Conservation (phyloP, 2,797 vertebrate species). For the Pangasius macronema region DNA sequence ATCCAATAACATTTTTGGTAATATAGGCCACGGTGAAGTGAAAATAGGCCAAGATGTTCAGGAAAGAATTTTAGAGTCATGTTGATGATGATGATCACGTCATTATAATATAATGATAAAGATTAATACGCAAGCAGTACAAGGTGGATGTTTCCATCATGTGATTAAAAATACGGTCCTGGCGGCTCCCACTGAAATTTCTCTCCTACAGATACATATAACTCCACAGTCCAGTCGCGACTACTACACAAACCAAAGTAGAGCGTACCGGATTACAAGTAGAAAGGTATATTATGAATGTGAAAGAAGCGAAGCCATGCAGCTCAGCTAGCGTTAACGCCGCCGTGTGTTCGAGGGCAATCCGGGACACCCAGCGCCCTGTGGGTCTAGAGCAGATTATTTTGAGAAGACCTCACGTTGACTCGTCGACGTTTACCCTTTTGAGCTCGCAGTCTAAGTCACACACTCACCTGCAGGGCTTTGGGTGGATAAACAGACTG, state of each 20-base stretch:
- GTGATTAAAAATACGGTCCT: neutral
- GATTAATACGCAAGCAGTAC: neutral
- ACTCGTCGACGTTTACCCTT: constrained; percentile 43
- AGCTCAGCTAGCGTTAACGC: constrained; percentile 18
- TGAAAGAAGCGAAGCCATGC: neutral
- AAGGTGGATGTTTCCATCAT: neutral
- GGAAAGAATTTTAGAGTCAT: neutral
- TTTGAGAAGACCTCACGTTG: constrained; percentile 38
- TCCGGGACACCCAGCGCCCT: constrained; percentile 20
- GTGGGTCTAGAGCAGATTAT: constrained; percentile 25
- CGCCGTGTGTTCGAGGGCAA: neutral
- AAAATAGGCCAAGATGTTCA: neutral
- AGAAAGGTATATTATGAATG: too few species aligned
- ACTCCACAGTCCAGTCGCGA: too few species aligned
- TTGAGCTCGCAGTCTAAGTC: constrained; percentile 46
- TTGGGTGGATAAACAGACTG: constrained; percentile 34
- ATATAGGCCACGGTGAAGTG: neutral
- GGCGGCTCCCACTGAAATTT: neutral
- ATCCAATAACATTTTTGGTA: neutral
- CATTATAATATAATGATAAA: neutral
- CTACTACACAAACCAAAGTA: too few species aligned
- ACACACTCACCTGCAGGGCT: constrained; percentile 43
- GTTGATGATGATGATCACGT: neutral
- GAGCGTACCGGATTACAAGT: too few species aligned
- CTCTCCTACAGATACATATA: neutral